phyloP scores from a whole-genome alignment of 2,888 invertebrate species.

The Mythimna lalbum region DNA sequence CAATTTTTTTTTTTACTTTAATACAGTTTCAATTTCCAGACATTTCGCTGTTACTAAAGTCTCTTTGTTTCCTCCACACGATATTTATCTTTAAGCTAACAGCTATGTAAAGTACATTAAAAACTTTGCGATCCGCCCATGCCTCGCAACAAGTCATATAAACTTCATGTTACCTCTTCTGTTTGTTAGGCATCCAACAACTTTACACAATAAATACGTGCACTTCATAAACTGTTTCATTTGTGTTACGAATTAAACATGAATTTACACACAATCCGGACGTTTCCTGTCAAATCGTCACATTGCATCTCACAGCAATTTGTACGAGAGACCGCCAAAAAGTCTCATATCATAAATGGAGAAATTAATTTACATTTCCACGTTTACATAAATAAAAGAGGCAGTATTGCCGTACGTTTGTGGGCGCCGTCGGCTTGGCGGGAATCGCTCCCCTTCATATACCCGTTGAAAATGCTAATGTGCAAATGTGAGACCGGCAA shows the following conservation, averaged over 20 bases:
- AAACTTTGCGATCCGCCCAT: slow-evolving; percentile 1
- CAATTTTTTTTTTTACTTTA: too few species aligned
- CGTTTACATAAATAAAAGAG: slow-evolving; percentile 83
- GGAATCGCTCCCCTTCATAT: slow-evolving; percentile 57
- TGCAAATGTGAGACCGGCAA: slow-evolving; percentile 78
- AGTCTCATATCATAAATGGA: slow-evolving; percentile 80
- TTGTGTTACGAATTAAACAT: slow-evolving; percentile 46
- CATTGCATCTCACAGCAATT: slow-evolving; percentile 71
- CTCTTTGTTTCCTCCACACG: background rate
- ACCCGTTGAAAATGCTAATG: slow-evolving; percentile 78
- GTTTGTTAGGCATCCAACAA: slow-evolving; percentile 26
- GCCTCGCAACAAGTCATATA: slow-evolving; percentile 33
- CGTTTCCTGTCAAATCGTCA: slow-evolving; percentile 53
- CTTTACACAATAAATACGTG: slow-evolving; percentile 34
- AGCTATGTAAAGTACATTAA: slow-evolving; percentile 13
- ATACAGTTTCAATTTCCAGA: background rate
- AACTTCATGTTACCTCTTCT: slow-evolving; percentile 35
- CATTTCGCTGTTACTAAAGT: background rate
- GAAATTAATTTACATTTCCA: slow-evolving; percentile 86
- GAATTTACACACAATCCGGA: slow-evolving; percentile 21
- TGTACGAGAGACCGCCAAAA: slow-evolving; percentile 74
- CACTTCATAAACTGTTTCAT: slow-evolving; percentile 38
- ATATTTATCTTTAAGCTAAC: background rate
- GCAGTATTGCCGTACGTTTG: slow-evolving; percentile 77
- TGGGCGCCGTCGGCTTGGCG: slow-evolving; percentile 63